Conservation (phyloP, 1,140 invertebrate genomes). For the Drosophila orosa region DNA sequence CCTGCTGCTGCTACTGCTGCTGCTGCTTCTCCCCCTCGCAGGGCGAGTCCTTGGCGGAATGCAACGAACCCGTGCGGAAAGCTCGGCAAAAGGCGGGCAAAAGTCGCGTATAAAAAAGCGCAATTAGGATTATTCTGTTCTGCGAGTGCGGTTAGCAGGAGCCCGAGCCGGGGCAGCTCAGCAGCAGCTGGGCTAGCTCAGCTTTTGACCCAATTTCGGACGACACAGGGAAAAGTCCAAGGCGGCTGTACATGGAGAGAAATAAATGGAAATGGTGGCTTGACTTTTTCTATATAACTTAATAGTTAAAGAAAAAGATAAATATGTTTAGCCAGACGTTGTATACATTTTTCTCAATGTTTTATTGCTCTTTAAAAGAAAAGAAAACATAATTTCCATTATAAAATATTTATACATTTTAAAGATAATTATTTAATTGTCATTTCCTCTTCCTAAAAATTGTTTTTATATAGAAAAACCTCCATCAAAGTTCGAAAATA, state of each 20-base stretch:
- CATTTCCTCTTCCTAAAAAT: neutral
- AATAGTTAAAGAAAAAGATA: no score
- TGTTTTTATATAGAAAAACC: neutral
- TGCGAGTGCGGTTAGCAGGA: constrained; percentile 50
- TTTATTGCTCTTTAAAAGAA: neutral
- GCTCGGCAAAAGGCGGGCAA: constrained; percentile 1
- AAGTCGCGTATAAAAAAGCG: constrained; percentile 33
- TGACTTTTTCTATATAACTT: no score
- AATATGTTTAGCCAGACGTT: no score
- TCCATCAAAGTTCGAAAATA: no score
- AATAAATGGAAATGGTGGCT: neutral
- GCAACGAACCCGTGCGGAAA: constrained; percentile 58
- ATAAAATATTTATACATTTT: no score
- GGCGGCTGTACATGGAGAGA: constrained; percentile 6
- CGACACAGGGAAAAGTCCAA: constrained; percentile 15
- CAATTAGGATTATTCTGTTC: constrained; percentile 72
- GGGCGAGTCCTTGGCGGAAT: constrained; percentile 62
- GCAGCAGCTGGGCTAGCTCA: constrained; percentile 37
- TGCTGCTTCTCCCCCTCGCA: constrained; percentile 6
- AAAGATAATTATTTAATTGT: neutral
- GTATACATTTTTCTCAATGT: neutral
- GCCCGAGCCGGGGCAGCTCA: constrained; percentile 11
- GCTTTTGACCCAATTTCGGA: constrained; percentile 68
- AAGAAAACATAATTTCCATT: no score
- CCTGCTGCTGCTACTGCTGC: constrained; percentile 2